Percentiles rank a stretch among this genome's conserved stretches.
These are phyloP conservation scores for Cheirogaleus medius DNA, from an alignment of 2,113 vertebrate species.

Conservation along the genomic window DNA sequence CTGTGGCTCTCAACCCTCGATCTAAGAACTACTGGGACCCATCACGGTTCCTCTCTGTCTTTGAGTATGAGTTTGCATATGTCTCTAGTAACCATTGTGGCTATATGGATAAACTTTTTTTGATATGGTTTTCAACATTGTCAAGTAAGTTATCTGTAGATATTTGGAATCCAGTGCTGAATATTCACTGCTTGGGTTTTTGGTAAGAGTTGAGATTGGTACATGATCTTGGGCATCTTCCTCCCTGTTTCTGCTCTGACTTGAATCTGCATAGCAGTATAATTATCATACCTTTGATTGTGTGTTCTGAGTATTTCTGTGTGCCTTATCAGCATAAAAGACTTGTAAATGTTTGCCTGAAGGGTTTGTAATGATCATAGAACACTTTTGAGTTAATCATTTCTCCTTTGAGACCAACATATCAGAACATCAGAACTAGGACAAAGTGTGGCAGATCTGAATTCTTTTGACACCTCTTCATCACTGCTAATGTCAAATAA, in stretches of 20 bases:
- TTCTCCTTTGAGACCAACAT: neutral
- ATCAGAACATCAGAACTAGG: neutral
- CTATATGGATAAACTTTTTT: neutral
- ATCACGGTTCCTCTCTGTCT: neutral
- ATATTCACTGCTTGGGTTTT: neutral
- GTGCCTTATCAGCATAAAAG: neutral
- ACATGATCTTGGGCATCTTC: neutral
- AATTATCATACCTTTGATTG: neutral
- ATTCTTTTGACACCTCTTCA: neutral
- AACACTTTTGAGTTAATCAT: neutral
- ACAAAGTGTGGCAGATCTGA: neutral
- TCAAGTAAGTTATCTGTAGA: neutral
- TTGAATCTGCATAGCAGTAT: neutral
- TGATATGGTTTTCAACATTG: neutral
- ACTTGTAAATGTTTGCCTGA: neutral
- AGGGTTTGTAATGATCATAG: neutral
- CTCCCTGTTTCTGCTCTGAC: neutral
- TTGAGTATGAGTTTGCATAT: neutral
- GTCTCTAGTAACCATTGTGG: neutral
- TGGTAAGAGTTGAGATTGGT: neutral
- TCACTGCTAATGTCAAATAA: neutral
- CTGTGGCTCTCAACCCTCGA: neutral
- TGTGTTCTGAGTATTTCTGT: neutral
- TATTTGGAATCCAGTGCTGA: neutral
- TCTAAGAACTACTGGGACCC: neutral